Conservation (phyloP, 2,113 vertebrate species). For the Alosa alosa region DNA sequence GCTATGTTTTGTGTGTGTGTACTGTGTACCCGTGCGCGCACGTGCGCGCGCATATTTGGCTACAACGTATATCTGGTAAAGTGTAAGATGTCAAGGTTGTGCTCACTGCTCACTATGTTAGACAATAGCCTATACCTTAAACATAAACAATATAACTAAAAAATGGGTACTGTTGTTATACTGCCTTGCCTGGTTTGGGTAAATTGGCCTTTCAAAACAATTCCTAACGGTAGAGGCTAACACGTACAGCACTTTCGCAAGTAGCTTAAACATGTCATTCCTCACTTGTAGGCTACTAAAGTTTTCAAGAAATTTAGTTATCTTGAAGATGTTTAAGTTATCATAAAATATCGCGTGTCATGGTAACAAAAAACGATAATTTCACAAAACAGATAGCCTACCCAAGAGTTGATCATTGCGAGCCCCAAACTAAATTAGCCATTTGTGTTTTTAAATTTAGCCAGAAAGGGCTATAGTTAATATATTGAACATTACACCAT, state of each 20-base stretch:
- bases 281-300: not conserved
- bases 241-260: not conserved
- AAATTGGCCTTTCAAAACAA: not conserved
- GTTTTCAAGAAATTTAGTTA: not conserved
- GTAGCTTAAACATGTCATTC: not conserved
- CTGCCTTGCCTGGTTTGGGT: too few species aligned
- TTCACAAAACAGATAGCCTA: too few species aligned
- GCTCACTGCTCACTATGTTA: not conserved
- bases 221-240: not conserved
- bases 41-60: not conserved
- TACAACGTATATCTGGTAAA: not conserved
- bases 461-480: not conserved
- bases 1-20: not conserved
- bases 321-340: too few species aligned
- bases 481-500: not conserved
- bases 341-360: too few species aligned
- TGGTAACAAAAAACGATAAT: too few species aligned
- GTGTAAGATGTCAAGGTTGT: not conserved
- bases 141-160: not conserved
- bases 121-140: not conserved
- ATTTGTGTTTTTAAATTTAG: not conserved
- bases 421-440: too few species aligned
- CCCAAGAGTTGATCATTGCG: too few species aligned
- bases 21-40: constrained; percentile 17
- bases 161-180: not conserved